Percentiles rank a stretch among this genome's conserved stretches.
phyloP scores from a whole-genome alignment of 2,888 invertebrate genomes.

The Deilephila elpenor region DNA sequence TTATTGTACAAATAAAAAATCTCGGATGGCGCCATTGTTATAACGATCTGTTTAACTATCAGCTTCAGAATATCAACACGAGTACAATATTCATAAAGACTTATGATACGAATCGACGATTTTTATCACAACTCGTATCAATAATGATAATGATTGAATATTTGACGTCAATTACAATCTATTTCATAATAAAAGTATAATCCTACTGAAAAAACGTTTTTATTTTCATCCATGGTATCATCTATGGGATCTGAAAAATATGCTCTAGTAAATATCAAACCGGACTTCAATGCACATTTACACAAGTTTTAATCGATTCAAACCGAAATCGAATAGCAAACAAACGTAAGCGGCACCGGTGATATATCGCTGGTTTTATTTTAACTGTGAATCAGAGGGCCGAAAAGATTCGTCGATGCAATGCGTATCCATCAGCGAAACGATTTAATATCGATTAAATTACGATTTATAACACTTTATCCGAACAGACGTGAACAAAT shows the following conservation, averaged over 20 bases:
- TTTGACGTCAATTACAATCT: not conserved
- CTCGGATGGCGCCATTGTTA: too few species aligned
- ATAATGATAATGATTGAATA: too few species aligned
- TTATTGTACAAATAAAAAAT: too few species aligned
- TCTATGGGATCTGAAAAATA: not conserved
- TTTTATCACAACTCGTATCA: too few species aligned
- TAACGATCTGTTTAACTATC: too few species aligned
- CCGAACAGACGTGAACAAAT: slow-evolving; percentile 14
- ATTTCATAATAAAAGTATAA: not conserved
- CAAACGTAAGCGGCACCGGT: slow-evolving; percentile 1
- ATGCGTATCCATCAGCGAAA: slow-evolving; percentile 14
- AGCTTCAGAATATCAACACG: too few species aligned
- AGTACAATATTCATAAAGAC: too few species aligned
- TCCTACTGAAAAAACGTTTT: not conserved
- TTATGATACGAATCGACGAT: too few species aligned
- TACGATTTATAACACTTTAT: slow-evolving; percentile 23
- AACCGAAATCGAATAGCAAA: slow-evolving; percentile 9
- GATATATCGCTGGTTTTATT: not conserved
- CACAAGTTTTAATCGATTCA: not conserved
- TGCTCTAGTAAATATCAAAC: not conserved
- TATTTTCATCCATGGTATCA: too few species aligned
- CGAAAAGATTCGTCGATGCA: slow-evolving; percentile 14
- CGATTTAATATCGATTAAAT: slow-evolving; percentile 27
- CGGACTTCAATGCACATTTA: slow-evolving; percentile 2
- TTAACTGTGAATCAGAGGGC: slow-evolving; percentile 19